Conservation (phyloP, 2,888 invertebrate genomes). For the Atrina japonica region DNA sequence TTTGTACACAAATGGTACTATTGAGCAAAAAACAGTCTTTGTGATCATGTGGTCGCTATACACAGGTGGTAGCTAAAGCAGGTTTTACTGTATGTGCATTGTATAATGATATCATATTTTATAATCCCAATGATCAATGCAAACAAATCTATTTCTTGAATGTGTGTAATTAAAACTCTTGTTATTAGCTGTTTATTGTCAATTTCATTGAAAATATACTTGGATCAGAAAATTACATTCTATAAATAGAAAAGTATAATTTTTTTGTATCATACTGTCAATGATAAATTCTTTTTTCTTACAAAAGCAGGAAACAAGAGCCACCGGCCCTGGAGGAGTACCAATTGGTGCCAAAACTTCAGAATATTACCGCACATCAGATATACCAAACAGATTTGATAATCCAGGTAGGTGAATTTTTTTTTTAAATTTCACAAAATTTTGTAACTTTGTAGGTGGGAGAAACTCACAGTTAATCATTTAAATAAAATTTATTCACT, state of each 20-base stretch:
- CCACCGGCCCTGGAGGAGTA: constrained; percentile 56
- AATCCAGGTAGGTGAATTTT: constrained; percentile 76
- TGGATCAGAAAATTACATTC: too few relatives aligned
- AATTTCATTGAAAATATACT: background rate
- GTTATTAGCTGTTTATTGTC: background rate
- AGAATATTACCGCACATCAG: constrained; percentile 75
- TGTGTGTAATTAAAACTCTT: too few relatives aligned
- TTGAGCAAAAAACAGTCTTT: too few relatives aligned
- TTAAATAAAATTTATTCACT: background rate
- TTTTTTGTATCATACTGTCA: too few relatives aligned
- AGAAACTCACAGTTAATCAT: background rate
- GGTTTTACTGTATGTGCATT: too few relatives aligned
- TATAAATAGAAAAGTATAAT: too few relatives aligned
- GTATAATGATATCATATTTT: too few relatives aligned
- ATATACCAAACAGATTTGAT: constrained; percentile 79
- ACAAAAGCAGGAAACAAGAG: constrained; percentile 10
- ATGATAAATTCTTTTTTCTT: constrained; percentile 2
- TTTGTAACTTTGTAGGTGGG: background rate
- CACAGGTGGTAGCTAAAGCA: too few relatives aligned
- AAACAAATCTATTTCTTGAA: too few relatives aligned
- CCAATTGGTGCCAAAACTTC: constrained; percentile 72
- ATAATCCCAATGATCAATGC: too few relatives aligned
- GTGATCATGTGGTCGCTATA: too few relatives aligned
- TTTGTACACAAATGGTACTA: too few relatives aligned
- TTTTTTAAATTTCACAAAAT: background rate